Conservation (phyloP, 53 echinoderm and acorn worm species). For the Echinometra lucunter region DNA sequence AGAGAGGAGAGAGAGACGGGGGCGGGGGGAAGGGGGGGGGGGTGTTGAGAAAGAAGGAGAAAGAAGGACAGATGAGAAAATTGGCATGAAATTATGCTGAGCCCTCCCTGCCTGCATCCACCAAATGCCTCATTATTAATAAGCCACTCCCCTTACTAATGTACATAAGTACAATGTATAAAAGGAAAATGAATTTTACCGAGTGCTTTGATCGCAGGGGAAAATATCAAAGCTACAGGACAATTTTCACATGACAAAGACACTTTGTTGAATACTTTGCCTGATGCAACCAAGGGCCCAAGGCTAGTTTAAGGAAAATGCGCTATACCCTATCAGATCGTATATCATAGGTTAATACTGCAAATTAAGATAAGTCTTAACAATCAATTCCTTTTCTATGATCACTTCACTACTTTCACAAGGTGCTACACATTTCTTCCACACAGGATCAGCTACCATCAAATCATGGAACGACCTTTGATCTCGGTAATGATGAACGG, state of each 20-base stretch:
- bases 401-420: too few species aligned
- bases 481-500: not conserved
- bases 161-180: too few species aligned
- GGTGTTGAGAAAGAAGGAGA: too few species aligned
- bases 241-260: not conserved
- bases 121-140: too few species aligned
- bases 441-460: not conserved
- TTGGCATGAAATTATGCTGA: not conserved
- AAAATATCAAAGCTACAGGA: not conserved
- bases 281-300: not conserved
- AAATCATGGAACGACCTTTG: not conserved
- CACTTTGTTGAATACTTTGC: not conserved
- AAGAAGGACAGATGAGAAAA: not conserved
- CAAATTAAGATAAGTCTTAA: not conserved
- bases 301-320: not conserved
- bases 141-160: not conserved
- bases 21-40: too few species aligned
- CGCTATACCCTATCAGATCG: not conserved
- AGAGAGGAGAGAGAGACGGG: too few species aligned
- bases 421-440: too few species aligned
- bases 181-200: not conserved
- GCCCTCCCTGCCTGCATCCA: too few species aligned
- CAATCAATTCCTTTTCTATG: not conserved
- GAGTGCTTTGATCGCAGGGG: not conserved
- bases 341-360: not conserved